phyloP scores from a whole-genome alignment of 2,888 invertebrate species.

The Caenorhabditis drosophilae region DNA sequence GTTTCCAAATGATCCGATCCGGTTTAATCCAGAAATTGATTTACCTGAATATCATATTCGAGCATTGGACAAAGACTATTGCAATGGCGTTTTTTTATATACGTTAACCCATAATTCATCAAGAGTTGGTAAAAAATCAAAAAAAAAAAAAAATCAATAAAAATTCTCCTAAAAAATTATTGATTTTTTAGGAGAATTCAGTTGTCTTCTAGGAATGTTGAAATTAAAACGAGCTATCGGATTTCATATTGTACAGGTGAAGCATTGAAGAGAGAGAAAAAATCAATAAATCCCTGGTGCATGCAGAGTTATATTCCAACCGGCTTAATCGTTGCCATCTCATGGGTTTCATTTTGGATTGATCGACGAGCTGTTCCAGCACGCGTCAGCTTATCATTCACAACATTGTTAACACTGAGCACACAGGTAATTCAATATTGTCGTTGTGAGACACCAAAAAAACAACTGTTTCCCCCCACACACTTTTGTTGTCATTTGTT shows the following conservation, averaged over 20 bases:
- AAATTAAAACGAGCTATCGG: conserved; percentile 72
- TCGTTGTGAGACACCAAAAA: too few species aligned
- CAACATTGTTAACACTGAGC: conserved; percentile 51
- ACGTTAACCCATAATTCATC: conserved; percentile 59
- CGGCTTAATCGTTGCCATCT: conserved; percentile 53
- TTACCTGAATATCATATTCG: conserved; percentile 60
- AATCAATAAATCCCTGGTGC: background rate
- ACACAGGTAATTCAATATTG: conserved; percentile 43
- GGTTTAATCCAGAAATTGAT: conserved; percentile 55
- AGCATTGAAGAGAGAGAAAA: background rate
- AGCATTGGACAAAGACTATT: conserved; percentile 53
- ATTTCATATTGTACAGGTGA: conserved; percentile 72
- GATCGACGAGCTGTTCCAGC: conserved; percentile 53
- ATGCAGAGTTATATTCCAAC: conserved; percentile 52
- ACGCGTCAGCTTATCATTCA: conserved; percentile 52
- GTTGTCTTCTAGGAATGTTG: conserved; percentile 57
- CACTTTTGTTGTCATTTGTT: too few species aligned
- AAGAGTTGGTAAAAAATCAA: conserved; percentile 39
- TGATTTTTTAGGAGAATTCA: conserved; percentile 49
- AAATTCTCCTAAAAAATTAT: background rate
- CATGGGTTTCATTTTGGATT: conserved; percentile 58
- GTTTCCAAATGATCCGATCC: conserved; percentile 57
- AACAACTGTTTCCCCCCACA: too few species aligned
- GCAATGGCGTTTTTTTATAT: conserved; percentile 63
- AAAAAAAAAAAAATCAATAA: background rate